These are phyloP conservation scores for Zenarchopterus dispar DNA, from an alignment of 2,797 vertebrate species.

Conservation along the genomic window DNA sequence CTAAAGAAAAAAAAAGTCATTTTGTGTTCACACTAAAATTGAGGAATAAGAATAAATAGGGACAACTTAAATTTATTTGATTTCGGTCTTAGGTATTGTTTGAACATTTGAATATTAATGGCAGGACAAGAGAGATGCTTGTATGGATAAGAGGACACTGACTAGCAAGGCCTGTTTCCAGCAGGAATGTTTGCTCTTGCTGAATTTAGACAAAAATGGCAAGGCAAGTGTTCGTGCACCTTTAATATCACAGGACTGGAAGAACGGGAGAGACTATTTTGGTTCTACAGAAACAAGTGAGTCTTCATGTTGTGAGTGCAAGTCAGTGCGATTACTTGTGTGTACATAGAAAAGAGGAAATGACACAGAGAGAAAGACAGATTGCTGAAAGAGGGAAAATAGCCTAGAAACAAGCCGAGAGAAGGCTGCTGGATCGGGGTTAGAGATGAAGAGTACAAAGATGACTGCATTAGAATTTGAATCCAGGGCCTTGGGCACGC, in stretches of 20 bases:
- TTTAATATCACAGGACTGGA: slow-evolving; percentile 57
- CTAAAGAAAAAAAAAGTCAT: too few species aligned
- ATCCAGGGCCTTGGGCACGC: slow-evolving; percentile 59
- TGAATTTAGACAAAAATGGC: slow-evolving; percentile 69
- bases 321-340: slow-evolving; percentile 31
- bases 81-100: background rate
- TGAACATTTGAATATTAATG: background rate
- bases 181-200: slow-evolving; percentile 49
- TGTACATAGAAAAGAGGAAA: slow-evolving; percentile 35
- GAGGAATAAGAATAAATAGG: slow-evolving; percentile 6
- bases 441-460: slow-evolving; percentile 57
- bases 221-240: slow-evolving; percentile 66
- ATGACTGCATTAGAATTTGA: slow-evolving; percentile 74
- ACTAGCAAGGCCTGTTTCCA: slow-evolving; percentile 37
- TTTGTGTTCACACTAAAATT: background rate
- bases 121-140: background rate
- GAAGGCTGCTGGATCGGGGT: slow-evolving; percentile 56
- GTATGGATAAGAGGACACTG: background rate
- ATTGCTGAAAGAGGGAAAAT: slow-evolving; percentile 37
- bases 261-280: slow-evolving; percentile 60
- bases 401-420: slow-evolving; percentile 55
- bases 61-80: background rate
- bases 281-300: slow-evolving; percentile 59
- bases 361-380: slow-evolving; percentile 20
- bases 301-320: slow-evolving; percentile 42